phyloP scores from a whole-genome alignment of 1,140 invertebrate genomes.

The Tigriopus japonicus region DNA sequence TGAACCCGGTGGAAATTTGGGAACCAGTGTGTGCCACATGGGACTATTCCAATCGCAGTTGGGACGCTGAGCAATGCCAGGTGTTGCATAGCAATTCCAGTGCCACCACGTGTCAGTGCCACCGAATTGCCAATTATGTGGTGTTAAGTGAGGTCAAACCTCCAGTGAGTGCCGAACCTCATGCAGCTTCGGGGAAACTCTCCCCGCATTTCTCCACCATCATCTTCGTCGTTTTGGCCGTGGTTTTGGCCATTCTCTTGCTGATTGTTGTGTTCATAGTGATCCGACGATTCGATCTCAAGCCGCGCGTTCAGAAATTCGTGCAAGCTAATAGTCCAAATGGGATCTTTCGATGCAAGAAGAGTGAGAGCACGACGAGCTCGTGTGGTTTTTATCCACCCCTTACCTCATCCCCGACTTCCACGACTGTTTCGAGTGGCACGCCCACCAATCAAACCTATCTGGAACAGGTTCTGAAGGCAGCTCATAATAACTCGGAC shows the following conservation, averaged over 20 bases:
- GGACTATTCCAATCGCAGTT: conserved; percentile 68
- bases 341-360: neutral
- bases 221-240: neutral
- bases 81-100: conserved; percentile 57
- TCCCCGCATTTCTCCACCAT: neutral
- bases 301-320: neutral
- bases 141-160: conserved; percentile 63
- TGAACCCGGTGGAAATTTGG: neutral
- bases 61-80: conserved; percentile 76
- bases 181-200: neutral
- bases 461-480: neutral
- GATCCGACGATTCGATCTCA: neutral
- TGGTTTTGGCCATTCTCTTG: neutral
- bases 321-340: neutral
- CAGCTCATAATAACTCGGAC: neutral
- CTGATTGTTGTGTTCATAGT: neutral
- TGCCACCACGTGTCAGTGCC: conserved; percentile 77
- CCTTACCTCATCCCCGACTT: neutral
- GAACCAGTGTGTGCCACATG: conserved; percentile 30
- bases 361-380: neutral
- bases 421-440: neutral
- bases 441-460: neutral
- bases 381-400: neutral
- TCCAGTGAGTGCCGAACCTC: neutral
- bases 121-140: conserved; percentile 90